Evolutionary conservation across 2,113 vertebrate species (phyloP).

Genomic region (Lethenteron reissneri): DNA sequence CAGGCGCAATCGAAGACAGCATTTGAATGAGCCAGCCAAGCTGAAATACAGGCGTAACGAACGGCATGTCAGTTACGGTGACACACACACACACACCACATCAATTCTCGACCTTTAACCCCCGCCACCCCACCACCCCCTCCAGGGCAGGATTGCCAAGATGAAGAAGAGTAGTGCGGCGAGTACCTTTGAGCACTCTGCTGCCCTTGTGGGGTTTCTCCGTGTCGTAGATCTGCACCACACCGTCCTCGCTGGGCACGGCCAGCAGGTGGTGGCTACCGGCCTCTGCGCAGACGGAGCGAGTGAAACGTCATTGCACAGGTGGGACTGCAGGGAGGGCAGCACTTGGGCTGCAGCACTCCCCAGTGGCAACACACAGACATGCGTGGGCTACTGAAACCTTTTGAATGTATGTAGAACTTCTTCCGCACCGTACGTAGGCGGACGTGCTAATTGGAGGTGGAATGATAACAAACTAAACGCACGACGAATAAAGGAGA

Average conservation of each 20-base stretch:
- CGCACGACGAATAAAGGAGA: too few species aligned
- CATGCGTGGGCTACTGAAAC: too few species aligned
- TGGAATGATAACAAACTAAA: too few species aligned
- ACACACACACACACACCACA: too few species aligned
- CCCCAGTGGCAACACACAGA: not conserved
- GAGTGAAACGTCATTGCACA: not conserved
- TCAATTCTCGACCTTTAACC: too few species aligned
- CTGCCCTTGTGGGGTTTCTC: conserved; percentile 22
- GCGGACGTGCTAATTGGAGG: too few species aligned
- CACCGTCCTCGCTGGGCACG: conserved; percentile 75
- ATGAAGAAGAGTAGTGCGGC: too few species aligned
- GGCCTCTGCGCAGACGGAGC: conserved; percentile 21
- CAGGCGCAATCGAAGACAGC: conserved; percentile 89
- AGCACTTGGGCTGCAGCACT: not conserved
- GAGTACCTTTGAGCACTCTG: conserved; percentile 44
- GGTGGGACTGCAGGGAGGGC: not conserved
- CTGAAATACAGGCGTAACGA: conserved; percentile 24
- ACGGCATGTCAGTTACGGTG: too few species aligned
- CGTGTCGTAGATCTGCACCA: conserved; percentile 61
- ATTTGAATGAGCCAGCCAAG: conserved; percentile 82
- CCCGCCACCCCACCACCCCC: too few species aligned
- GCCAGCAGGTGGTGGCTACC: conserved; percentile 35
- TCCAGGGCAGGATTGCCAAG: too few species aligned
- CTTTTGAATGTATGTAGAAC: too few species aligned
- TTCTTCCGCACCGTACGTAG: too few species aligned